Evolutionary conservation across 2,113 vertebrate species (phyloP).

Genomic region (Nothoprocta pentlandii): DNA sequence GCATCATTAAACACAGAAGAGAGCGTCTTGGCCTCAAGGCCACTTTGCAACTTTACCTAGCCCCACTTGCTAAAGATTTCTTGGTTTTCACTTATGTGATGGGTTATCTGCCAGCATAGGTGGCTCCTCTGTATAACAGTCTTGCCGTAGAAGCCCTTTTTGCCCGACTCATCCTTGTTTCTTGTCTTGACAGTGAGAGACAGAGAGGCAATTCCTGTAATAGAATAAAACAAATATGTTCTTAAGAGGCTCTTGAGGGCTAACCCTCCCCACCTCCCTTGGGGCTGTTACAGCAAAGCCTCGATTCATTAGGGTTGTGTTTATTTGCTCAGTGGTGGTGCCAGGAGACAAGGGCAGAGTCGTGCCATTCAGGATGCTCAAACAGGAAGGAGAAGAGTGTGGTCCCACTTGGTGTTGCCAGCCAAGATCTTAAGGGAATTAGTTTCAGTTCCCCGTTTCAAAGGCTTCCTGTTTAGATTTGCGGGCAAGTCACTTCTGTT

Average conservation of each 20-base stretch:
- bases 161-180: neutral
- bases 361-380: neutral
- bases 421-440: neutral
- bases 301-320: slow-evolving; percentile 11
- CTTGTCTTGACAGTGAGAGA: neutral
- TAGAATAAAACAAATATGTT: neutral
- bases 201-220: neutral
- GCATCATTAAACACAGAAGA: slow-evolving; percentile 10
- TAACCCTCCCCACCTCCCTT: neutral
- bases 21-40: neutral
- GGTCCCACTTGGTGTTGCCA: neutral
- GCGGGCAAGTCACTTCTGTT: neutral
- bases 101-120: neutral
- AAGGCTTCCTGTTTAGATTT: slow-evolving; percentile 6
- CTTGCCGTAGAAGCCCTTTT: neutral
- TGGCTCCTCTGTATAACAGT: neutral
- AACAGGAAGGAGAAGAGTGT: neutral
- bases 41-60: neutral
- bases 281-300: neutral
- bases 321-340: slow-evolving; percentile 10
- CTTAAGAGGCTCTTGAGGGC: neutral
- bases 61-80: neutral
- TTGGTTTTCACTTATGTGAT: slow-evolving; percentile 9
- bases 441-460: neutral
- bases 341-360: slow-evolving; percentile 18